Conservation (phyloP, 2,797 vertebrate genomes). For the Macrochelys suwanniensis region DNA sequence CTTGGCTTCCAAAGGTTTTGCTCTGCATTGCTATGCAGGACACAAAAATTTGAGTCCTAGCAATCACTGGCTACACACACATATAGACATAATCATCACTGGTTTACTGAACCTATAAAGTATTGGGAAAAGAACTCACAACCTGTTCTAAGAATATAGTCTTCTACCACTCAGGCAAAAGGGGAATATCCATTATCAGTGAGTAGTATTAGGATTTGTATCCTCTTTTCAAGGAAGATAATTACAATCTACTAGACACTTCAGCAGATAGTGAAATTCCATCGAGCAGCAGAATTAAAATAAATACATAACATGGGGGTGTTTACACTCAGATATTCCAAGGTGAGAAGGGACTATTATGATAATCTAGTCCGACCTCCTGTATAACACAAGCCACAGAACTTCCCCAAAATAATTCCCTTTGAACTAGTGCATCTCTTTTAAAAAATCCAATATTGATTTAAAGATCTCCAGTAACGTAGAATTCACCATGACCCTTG, state of each 20-base stretch:
- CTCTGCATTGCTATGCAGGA: neutral
- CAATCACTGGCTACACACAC: neutral
- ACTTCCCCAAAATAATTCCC: neutral
- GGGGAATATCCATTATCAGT: neutral
- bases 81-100: neutral
- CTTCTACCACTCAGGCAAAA: neutral
- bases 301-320: neutral
- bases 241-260: neutral
- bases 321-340: neutral
- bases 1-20: neutral
- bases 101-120: neutral
- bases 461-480: neutral
- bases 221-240: neutral
- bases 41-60: neutral
- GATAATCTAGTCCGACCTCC: neutral
- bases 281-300: neutral
- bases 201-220: neutral
- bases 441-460: neutral
- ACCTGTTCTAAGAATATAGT: neutral
- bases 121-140: neutral
- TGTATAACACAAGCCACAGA: neutral
- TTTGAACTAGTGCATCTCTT: neutral
- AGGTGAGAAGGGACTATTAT: neutral
- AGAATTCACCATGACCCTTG: neutral
- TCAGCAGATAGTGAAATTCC: neutral